Evolutionary conservation across 2,113 vertebrate genomes (phyloP).

Genomic region (Sturnus vulgaris): DNA sequence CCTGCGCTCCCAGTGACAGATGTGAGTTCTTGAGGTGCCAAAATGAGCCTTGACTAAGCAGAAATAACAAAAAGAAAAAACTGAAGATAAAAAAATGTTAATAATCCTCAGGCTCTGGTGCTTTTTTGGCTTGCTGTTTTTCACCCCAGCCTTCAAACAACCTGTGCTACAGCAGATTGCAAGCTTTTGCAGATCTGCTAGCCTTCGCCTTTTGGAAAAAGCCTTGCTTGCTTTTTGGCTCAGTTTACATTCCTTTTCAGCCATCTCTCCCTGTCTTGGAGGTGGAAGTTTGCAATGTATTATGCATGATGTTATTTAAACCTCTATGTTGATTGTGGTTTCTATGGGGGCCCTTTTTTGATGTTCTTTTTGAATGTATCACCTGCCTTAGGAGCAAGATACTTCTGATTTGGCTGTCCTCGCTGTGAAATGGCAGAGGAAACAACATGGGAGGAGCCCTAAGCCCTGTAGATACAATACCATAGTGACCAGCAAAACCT

Average conservation of each 20-base stretch:
- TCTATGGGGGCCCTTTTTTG: neutral
- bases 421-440: neutral
- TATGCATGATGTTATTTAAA: slow-evolving; percentile 52
- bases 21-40: neutral
- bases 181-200: neutral
- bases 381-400: neutral
- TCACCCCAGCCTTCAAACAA: neutral
- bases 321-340: neutral
- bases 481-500: neutral
- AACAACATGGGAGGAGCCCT: neutral
- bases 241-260: slow-evolving; percentile 8
- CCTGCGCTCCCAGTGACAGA: neutral
- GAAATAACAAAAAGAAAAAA: neutral
- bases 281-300: slow-evolving; percentile 34
- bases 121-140: neutral
- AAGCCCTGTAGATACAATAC: neutral
- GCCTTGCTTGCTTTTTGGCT: slow-evolving; percentile 26
- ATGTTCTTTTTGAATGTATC: neutral
- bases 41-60: neutral
- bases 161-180: neutral
- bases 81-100: neutral
- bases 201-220: slow-evolving; percentile 23
- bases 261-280: neutral
- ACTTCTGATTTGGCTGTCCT: neutral
- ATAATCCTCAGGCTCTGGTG: neutral